phyloP scores from a whole-genome alignment of 2,113 vertebrate species.

The Prionailurus bengalensis region DNA sequence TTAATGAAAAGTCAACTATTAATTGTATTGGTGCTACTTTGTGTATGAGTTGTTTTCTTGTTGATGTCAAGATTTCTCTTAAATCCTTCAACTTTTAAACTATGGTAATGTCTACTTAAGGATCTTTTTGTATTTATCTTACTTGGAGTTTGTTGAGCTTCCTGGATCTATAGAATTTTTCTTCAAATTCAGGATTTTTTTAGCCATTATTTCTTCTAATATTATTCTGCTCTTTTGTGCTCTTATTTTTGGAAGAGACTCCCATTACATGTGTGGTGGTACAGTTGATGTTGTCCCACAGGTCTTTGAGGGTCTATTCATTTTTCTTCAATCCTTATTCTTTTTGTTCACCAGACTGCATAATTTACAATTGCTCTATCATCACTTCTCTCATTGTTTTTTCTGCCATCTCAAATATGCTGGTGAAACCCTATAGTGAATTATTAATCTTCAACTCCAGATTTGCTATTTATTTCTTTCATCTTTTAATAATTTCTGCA shows the following conservation, averaged over 20 bases:
- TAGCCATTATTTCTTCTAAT: neutral
- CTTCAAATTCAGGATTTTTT: neutral
- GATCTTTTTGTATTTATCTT: neutral
- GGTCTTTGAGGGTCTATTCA: neutral
- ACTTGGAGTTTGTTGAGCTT: neutral
- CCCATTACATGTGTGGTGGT: neutral
- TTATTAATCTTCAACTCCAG: neutral
- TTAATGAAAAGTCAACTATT: neutral
- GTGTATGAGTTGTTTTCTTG: neutral
- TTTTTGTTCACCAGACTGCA: neutral
- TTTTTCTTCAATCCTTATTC: neutral
- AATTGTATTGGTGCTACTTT: neutral
- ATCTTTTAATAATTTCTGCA: neutral
- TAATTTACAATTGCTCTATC: neutral
- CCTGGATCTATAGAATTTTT: neutral
- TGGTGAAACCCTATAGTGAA: neutral
- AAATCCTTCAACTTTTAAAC: neutral
- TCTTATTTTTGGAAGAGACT: neutral
- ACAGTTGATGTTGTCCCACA: neutral
- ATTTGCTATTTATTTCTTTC: neutral
- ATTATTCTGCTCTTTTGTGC: neutral
- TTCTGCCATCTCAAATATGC: neutral
- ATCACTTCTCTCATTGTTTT: neutral
- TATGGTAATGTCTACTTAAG: neutral
- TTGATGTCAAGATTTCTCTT: neutral